A percentile compares a stretch with the other conserved stretches of the same genome.
These are phyloP conservation scores for Euschistus heros DNA, from an alignment of 1,140 invertebrate genomes.

Conservation along the genomic window DNA sequence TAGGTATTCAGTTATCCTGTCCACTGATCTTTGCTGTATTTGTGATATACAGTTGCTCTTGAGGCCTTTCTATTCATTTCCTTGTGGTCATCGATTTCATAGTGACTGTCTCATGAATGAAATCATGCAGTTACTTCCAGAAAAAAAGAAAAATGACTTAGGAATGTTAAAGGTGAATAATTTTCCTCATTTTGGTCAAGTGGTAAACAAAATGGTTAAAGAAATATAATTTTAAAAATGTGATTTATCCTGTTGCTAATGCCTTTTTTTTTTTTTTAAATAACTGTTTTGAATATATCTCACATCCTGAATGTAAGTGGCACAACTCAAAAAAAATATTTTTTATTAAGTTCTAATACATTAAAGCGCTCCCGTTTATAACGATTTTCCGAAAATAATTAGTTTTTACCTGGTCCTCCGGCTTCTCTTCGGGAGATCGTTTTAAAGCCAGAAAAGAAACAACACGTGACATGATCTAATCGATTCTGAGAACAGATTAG, in stretches of 20 bases:
- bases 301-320: background rate
- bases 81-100: slow-evolving; percentile 91
- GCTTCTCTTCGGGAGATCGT: too few species aligned
- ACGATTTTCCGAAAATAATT: too few species aligned
- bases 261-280: too few species aligned
- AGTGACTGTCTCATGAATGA: slow-evolving; percentile 81
- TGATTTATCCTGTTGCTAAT: background rate
- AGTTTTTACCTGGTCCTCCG: too few species aligned
- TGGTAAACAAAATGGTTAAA: background rate
- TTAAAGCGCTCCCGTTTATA: too few species aligned
- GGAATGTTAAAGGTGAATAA: slow-evolving; percentile 40
- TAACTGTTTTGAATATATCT: too few species aligned
- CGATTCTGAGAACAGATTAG: too few species aligned
- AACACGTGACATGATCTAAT: too few species aligned
- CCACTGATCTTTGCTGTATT: slow-evolving; percentile 64
- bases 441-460: too few species aligned
- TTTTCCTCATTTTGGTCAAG: slow-evolving; percentile 1
- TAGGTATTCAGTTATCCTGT: slow-evolving; percentile 63
- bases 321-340: background rate
- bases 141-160: slow-evolving; percentile 37
- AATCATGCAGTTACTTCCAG: slow-evolving; percentile 54
- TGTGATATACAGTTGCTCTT: slow-evolving; percentile 72
- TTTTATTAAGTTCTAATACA: background rate
- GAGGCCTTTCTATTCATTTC: slow-evolving; percentile 86
- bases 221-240: background rate